These are phyloP conservation scores for Corythucha ciliata DNA, from an alignment of 2,888 invertebrate species.

Conservation along the genomic window DNA sequence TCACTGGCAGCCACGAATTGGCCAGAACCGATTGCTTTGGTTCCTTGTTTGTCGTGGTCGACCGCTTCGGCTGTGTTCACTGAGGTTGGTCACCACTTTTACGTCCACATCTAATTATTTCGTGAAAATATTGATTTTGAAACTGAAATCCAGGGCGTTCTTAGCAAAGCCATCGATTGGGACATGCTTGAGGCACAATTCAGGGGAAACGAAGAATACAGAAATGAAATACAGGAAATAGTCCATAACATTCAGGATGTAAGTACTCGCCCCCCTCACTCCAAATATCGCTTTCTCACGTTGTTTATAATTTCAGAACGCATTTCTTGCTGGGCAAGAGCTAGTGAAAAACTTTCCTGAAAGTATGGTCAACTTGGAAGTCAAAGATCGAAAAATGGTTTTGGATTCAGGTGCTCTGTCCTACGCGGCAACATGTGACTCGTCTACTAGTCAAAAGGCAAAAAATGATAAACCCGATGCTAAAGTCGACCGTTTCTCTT, in stretches of 20 bases:
- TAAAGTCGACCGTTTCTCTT: no score
- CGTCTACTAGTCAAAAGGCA: no score
- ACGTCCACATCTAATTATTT: not conserved
- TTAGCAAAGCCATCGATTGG: constrained; percentile 94
- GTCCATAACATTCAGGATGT: constrained; percentile 65
- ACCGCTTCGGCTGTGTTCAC: constrained; percentile 94
- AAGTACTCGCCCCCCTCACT: constrained; percentile 32
- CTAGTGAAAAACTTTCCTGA: constrained; percentile 58
- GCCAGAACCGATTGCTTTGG: constrained; percentile 85
- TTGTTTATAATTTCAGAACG: constrained; percentile 42
- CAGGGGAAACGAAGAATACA: constrained; percentile 65
- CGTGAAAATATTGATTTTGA: not conserved
- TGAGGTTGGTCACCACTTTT: constrained; percentile 48
- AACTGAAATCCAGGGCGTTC: constrained; percentile 61
- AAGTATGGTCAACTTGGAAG: constrained; percentile 40
- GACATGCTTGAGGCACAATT: constrained; percentile 80
- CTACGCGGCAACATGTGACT: no score
- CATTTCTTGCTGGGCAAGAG: constrained; percentile 54
- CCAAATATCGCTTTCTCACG: not conserved
- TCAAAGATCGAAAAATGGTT: no score
- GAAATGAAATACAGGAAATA: constrained; percentile 77
- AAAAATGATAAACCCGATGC: no score
- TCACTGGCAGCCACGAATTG: constrained; percentile 92
- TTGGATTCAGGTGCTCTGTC: no score
- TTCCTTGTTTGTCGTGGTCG: constrained; percentile 96